phyloP scores from a whole-genome alignment of 2,888 invertebrate species.

The Troides oblongomaculatus region DNA sequence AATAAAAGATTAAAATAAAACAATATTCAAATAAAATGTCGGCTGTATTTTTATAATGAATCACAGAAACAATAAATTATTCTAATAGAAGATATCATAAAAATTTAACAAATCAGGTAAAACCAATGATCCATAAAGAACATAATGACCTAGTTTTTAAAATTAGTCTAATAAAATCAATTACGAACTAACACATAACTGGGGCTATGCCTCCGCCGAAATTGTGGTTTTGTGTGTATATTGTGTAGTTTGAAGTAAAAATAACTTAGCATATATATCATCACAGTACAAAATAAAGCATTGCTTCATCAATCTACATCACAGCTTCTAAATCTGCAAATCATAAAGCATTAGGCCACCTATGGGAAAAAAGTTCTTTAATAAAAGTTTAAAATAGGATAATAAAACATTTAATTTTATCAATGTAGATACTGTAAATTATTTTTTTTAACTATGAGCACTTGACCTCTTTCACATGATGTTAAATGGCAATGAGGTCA shows the following conservation, averaged over 20 bases:
- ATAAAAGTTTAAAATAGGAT: conserved; percentile 1
- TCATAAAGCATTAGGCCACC: conserved; percentile 38
- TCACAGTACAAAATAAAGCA: conserved; percentile 79
- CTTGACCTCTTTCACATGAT: too few species aligned
- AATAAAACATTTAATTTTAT: neutral
- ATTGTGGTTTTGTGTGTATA: conserved; percentile 27
- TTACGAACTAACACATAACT: conserved; percentile 18
- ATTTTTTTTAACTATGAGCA: neutral
- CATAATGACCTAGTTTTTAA: conserved; percentile 39
- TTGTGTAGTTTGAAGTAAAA: conserved; percentile 37
- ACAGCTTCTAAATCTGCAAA: conserved; percentile 71
- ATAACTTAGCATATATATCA: conserved; percentile 66
- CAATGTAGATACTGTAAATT: neutral
- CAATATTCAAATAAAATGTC: conserved; percentile 16
- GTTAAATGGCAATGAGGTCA: too few species aligned
- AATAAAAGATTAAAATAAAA: conserved; percentile 4
- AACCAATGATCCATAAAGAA: conserved; percentile 42
- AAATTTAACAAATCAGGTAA: conserved; percentile 46
- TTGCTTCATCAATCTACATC: conserved; percentile 74
- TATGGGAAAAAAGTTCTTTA: conserved; percentile 42
- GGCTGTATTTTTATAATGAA: conserved; percentile 54
- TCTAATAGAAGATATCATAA: conserved; percentile 62
- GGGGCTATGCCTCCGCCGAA: conserved; percentile 51
- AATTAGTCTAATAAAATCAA: conserved; percentile 19
- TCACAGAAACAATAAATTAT: conserved; percentile 73